Conservation (phyloP, 2,888 invertebrate species). For the Elmis aenea region DNA sequence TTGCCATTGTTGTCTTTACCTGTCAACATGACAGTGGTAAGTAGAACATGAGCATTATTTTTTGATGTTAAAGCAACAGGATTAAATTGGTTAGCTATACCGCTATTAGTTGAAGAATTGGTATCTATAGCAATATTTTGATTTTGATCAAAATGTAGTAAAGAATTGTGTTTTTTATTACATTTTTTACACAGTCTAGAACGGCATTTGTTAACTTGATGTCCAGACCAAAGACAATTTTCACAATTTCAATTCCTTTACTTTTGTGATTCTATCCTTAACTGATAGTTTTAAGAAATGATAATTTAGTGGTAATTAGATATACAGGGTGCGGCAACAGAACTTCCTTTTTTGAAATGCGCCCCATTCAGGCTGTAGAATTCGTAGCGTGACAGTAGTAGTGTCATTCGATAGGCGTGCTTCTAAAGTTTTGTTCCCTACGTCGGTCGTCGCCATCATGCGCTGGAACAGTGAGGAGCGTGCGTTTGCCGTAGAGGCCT, state of each 20-base stretch:
- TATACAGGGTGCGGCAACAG: too few species aligned
- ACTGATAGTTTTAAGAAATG: background rate
- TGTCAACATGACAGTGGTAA: background rate
- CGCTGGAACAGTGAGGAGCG: too few species aligned
- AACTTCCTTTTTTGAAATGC: too few species aligned
- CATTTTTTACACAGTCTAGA: background rate
- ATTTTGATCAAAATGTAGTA: slow-evolving; percentile 1
- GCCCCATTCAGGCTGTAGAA: too few species aligned
- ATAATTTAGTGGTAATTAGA: too few species aligned
- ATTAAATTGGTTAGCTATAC: background rate
- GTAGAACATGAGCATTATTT: background rate
- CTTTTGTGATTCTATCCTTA: background rate
- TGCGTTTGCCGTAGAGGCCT: too few species aligned
- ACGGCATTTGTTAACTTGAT: background rate
- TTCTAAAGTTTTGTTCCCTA: too few species aligned
- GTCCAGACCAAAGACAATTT: slow-evolving; percentile 1
- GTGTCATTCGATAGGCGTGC: too few species aligned
- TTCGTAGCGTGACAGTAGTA: too few species aligned
- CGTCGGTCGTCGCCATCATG: too few species aligned
- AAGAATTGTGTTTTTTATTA: slow-evolving; percentile 1
- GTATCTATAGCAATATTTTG: too few species aligned
- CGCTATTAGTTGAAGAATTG: background rate
- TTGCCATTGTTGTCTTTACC: background rate
- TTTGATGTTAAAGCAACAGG: background rate
- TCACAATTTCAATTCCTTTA: background rate